These are phyloP conservation scores for Dynastes tityus DNA, from an alignment of 2,888 invertebrate species.

Conservation along the genomic window DNA sequence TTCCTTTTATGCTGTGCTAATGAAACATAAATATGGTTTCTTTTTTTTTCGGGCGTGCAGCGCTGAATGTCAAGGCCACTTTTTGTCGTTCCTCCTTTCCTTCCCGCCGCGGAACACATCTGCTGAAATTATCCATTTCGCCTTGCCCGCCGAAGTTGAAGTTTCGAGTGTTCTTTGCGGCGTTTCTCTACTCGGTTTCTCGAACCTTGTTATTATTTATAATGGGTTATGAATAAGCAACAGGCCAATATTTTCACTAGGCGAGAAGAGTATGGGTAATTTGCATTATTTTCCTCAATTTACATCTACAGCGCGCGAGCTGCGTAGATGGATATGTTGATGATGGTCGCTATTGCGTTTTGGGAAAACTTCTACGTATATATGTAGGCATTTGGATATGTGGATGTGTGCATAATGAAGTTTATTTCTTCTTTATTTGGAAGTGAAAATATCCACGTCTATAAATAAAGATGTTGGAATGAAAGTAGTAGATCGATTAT, in stretches of 20 bases:
- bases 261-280: neutral
- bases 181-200: constrained; percentile 31
- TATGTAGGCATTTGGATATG: neutral
- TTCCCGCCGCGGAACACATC: constrained; percentile 29
- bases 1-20: constrained; percentile 40
- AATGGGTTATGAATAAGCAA: constrained; percentile 38
- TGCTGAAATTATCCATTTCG: constrained; percentile 42
- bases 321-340: constrained; percentile 1
- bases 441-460: too few species aligned
- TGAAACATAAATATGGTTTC: constrained; percentile 45
- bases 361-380: constrained; percentile 6
- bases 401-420: neutral
- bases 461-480: too few species aligned
- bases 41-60: constrained; percentile 40
- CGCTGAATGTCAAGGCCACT: constrained; percentile 41
- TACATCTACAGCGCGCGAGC: neutral
- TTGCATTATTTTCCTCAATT: constrained; percentile 15
- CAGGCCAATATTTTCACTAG: constrained; percentile 36
- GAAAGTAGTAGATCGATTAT: too few species aligned
- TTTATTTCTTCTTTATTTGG: too few species aligned
- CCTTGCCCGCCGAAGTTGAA: neutral
- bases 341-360: constrained; percentile 26
- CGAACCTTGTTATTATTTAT: constrained; percentile 25
- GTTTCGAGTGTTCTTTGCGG: neutral
- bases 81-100: constrained; percentile 23